Percentiles rank a stretch among this genome's conserved stretches.
Evolutionary conservation across 1,140 invertebrate species (phyloP).

Genomic region (Atta texana): DNA sequence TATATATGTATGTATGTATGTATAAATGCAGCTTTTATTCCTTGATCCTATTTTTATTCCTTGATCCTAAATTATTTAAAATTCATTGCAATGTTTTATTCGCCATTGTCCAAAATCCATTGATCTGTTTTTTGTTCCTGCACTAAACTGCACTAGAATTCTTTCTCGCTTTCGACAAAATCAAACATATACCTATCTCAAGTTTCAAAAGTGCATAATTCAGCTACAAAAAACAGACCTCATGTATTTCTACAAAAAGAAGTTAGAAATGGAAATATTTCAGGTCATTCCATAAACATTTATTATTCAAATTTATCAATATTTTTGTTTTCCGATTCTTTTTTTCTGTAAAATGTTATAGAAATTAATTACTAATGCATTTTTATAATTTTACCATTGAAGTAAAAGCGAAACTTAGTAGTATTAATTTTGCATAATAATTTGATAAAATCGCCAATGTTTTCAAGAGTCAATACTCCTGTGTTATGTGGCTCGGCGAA

Average conservation of each 20-base stretch:
- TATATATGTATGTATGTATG: neutral
- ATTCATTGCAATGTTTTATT: neutral
- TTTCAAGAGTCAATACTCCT: neutral
- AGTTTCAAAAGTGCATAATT: too few relatives aligned
- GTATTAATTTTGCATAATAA: neutral
- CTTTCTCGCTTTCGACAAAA: too few relatives aligned
- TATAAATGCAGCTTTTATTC: neutral
- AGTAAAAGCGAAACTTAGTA: neutral
- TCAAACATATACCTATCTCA: too few relatives aligned
- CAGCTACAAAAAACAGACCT: too few relatives aligned
- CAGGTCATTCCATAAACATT: neutral
- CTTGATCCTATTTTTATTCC: neutral
- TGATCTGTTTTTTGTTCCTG: too few relatives aligned
- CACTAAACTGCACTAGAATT: too few relatives aligned
- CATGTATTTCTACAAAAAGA: neutral
- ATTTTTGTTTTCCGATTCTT: neutral
- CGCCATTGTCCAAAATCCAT: neutral
- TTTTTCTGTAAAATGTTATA: neutral
- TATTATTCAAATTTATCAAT: neutral
- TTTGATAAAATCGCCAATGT: neutral
- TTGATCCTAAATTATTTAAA: neutral
- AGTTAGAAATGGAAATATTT: neutral
- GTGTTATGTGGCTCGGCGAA: neutral
- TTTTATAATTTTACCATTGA: neutral
- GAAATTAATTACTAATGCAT: neutral